These are phyloP conservation scores for Epinephelus awoara DNA, from an alignment of 2,797 vertebrate genomes.

Conservation along the genomic window DNA sequence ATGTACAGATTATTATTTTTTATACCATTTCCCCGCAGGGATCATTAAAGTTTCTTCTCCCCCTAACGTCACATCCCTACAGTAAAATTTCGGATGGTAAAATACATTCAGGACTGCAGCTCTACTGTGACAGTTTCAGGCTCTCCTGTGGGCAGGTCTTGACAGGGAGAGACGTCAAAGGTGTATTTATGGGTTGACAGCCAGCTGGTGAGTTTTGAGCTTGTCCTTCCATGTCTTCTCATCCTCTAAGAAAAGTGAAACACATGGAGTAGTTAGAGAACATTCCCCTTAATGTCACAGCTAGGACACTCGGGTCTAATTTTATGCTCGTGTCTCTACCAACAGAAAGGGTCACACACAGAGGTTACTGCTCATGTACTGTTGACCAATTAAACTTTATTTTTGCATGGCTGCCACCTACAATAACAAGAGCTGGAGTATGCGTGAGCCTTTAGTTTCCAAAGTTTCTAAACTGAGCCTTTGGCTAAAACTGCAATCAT, in stretches of 20 bases:
- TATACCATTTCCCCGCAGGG: constrained; percentile 18
- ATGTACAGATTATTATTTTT: constrained; percentile 27
- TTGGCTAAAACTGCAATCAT: background rate
- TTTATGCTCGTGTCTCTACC: constrained; percentile 37
- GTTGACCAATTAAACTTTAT: constrained; percentile 57
- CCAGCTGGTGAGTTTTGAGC: constrained; percentile 72
- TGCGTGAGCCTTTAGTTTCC: background rate
- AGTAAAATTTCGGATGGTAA: constrained; percentile 28
- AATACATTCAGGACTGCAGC: constrained; percentile 41
- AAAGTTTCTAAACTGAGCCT: constrained; percentile 8
- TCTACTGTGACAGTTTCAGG: constrained; percentile 52
- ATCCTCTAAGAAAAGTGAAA: constrained; percentile 57
- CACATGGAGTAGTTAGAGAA: constrained; percentile 40
- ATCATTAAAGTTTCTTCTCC: constrained; percentile 42
- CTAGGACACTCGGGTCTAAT: constrained; percentile 51
- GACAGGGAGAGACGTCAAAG: constrained; percentile 62
- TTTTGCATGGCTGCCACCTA: constrained; percentile 27
- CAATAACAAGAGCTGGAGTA: constrained; percentile 2
- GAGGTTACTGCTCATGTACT: constrained; percentile 37
- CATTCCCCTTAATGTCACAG: constrained; percentile 57
- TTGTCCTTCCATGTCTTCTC: constrained; percentile 69
- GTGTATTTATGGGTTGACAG: constrained; percentile 71
- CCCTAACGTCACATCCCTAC: background rate
- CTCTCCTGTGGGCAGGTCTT: constrained; percentile 55
- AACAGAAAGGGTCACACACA: constrained; percentile 32